Evolutionary conservation across 2,797 vertebrate genomes (phyloP).

Genomic region (Peromyscus aztecus): DNA sequence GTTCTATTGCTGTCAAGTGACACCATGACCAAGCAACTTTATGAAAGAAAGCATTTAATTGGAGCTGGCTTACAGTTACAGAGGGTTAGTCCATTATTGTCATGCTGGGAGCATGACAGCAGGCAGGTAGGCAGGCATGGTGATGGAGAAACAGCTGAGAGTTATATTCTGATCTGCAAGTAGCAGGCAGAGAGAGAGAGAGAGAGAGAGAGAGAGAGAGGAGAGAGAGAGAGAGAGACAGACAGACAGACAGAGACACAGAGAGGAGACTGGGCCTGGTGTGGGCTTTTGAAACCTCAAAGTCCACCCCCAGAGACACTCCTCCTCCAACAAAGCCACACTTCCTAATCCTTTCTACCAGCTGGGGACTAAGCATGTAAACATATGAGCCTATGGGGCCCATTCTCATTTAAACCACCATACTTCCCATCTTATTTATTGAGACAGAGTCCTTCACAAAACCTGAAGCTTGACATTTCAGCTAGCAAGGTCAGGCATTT

Average conservation of each 20-base stretch:
- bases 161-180: not conserved
- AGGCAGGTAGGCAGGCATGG: not conserved
- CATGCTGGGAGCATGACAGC: not conserved
- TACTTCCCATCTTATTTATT: not conserved
- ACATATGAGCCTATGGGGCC: not conserved
- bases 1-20: not conserved
- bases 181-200: no score
- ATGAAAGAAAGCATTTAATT: not conserved
- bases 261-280: no score
- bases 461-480: not conserved
- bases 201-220: not conserved
- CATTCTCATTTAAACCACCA: not conserved
- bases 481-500: not conserved
- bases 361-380: not conserved
- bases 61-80: not conserved
- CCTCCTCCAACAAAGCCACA: not conserved
- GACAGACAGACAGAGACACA: not conserved
- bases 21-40: not conserved
- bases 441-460: not conserved
- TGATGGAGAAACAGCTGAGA: not conserved
- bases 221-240: not conserved
- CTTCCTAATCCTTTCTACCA: not conserved
- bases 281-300: no score
- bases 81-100: not conserved
- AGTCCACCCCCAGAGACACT: not conserved